phyloP scores from a whole-genome alignment of 2,888 invertebrate species.

The Epirrhoe tristata region DNA sequence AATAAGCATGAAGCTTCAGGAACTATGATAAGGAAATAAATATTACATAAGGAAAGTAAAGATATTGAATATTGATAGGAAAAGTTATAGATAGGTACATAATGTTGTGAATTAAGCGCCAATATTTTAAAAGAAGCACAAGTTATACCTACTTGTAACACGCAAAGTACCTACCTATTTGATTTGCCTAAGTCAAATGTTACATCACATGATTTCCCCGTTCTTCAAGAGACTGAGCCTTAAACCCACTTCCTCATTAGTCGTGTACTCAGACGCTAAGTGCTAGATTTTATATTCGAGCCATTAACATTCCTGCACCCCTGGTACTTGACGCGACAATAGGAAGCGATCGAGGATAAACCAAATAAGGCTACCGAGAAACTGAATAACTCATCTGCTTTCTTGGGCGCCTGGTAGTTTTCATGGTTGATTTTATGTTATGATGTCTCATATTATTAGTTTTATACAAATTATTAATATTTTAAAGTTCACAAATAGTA shows the following conservation, averaged over 20 bases:
- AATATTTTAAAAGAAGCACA: too few relatives aligned
- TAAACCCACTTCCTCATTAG: conserved; percentile 49
- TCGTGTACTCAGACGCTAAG: conserved; percentile 37
- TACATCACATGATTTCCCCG: not conserved
- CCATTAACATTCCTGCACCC: conserved; percentile 57
- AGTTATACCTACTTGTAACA: too few relatives aligned
- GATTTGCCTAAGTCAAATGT: not conserved
- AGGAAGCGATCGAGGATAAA: conserved; percentile 41
- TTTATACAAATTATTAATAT: too few relatives aligned
- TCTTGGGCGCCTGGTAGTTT: conserved; percentile 37
- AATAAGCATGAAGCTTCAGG: too few relatives aligned
- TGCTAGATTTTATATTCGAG: conserved; percentile 50
- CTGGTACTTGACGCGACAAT: conserved; percentile 45
- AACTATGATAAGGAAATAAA: too few relatives aligned
- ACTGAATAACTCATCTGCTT: conserved; percentile 35
- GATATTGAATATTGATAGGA: too few relatives aligned
- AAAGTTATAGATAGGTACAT: too few relatives aligned
- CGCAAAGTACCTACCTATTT: too few relatives aligned
- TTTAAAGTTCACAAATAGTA: too few relatives aligned
- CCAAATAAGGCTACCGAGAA: conserved; percentile 36
- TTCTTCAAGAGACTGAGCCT: not conserved
- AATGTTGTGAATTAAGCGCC: too few relatives aligned
- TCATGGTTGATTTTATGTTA: conserved; percentile 25
- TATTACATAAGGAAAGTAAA: too few relatives aligned
- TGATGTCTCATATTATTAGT: not conserved